Evolutionary conservation across 2,888 invertebrate species (phyloP), one percentile per base, ranked within the genome.

Genomic region (Meandrusa payeni): DNA sequence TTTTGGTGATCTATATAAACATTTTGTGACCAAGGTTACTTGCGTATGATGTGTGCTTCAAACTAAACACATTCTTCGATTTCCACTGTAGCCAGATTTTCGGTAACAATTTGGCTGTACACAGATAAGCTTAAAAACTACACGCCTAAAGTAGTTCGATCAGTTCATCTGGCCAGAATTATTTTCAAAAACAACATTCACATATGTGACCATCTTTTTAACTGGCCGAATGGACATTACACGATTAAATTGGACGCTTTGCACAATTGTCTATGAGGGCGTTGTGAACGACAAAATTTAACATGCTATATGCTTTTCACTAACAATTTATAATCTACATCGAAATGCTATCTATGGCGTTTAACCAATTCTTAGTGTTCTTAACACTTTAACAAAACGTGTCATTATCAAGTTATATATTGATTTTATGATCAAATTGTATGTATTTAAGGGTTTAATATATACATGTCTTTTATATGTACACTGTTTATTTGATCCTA

Each of bases 211-310:
- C n/a, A n/a, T n/a, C n/a, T 11, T 9, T 28, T 12, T 23, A 28
- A 20, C 22, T 38, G 41, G 27, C 31, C 23, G 27, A 32, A 26
- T 24, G 17, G 41, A 23, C 12, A 17, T 7, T 12, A 38, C 26
- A 32, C 46, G 15, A 40, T 27, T 41, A 26, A 23, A 28, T 24
- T 44, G 38, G 46, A 63, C 62, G 75, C 76, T 76, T 76, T 72
- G 76, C 77, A 73, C 70, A 64, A 71, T 75, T 76, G 78, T 77
- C 77, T 78, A 74, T 75, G 78, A 77, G 39, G 46, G 52, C 37
- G 69, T 74, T 76, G 76, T 76, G 73, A 76, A 74, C 73, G 78
- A 76, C 46, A 51, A 51, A 49, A 36, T 9, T 27, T 38, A 27
- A 33, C 59, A 63, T 60, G 72, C 72, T 73, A 72, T 61, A 69